phyloP scores from a whole-genome alignment of 2,888 invertebrate genomes.

The Mystacides longicornis region DNA sequence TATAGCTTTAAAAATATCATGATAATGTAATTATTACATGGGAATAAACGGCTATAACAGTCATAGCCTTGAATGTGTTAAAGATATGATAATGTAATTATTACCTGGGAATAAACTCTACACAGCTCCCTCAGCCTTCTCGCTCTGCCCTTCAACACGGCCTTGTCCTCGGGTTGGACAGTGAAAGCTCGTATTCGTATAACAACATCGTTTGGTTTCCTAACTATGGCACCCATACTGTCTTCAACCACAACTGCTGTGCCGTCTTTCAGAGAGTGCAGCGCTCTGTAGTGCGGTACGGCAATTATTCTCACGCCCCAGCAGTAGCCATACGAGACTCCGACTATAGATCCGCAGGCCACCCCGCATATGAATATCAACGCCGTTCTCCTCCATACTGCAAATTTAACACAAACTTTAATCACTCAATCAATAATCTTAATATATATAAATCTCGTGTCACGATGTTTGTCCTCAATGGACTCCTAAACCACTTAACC shows the following conservation, averaged over 20 bases:
- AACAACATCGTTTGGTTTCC: conserved; percentile 36
- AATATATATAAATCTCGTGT: no score
- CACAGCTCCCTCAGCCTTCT: conserved; percentile 34
- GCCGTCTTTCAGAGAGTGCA: conserved; percentile 39
- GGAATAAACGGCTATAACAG: no score
- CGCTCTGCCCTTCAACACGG: conserved; percentile 39
- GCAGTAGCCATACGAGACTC: conserved; percentile 29
- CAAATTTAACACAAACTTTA: conserved; percentile 1
- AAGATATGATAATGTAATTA: no score
- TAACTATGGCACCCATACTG: conserved; percentile 33
- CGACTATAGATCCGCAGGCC: conserved; percentile 35
- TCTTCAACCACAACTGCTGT: conserved; percentile 42
- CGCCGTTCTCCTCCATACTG: conserved; percentile 45
- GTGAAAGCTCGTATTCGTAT: conserved; percentile 45
- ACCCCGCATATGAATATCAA: conserved; percentile 40
- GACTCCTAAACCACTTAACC: no score
- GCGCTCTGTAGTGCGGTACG: conserved; percentile 40
- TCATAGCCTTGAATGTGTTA: no score
- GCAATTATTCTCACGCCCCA: conserved; percentile 32
- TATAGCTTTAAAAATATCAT: no score
- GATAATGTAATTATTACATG: no score
- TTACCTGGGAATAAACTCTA: conserved; percentile 16
- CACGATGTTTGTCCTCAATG: no score
- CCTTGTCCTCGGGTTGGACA: conserved; percentile 37
- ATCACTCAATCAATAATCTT: not conserved